Evolutionary conservation across 2,113 vertebrate species (phyloP).

Genomic region (Ptilonorhynchus violaceus): DNA sequence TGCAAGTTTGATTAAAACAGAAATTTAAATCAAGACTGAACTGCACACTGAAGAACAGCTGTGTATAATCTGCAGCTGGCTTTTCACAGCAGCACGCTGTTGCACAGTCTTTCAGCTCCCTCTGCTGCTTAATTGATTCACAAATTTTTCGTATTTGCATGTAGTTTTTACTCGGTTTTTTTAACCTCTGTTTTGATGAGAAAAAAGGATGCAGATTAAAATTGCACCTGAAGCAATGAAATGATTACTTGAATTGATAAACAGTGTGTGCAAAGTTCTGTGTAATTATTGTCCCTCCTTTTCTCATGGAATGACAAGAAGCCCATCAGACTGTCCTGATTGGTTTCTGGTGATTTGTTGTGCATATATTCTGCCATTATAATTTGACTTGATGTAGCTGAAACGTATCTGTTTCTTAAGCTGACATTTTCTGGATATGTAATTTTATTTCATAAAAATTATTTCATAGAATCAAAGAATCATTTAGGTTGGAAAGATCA

Average conservation of each 20-base stretch:
- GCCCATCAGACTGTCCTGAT: not conserved
- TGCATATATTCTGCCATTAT: not conserved
- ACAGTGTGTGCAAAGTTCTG: not conserved
- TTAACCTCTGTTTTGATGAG: not conserved
- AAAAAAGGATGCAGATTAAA: slow-evolving; percentile 12
- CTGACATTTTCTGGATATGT: not conserved
- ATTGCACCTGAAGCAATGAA: not conserved
- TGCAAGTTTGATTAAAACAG: slow-evolving; percentile 55
- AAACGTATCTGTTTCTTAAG: not conserved
- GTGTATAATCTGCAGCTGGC: not conserved
- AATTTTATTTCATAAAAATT: not conserved
- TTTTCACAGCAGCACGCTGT: not conserved
- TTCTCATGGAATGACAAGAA: not conserved
- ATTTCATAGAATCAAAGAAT: not conserved
- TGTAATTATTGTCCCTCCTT: not conserved
- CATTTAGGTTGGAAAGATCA: not conserved
- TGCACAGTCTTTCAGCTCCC: slow-evolving; percentile 50
- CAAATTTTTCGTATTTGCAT: not conserved
- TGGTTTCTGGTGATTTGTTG: not conserved
- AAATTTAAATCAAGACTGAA: slow-evolving; percentile 59
- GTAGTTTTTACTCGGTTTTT: not conserved
- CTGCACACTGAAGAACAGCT: not conserved
- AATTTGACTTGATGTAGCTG: not conserved
- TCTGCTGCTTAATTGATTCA: slow-evolving; percentile 41
- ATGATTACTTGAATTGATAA: not conserved